phyloP scores from a whole-genome alignment of 2,888 invertebrate genomes.

The Cheiracanthium punctorium region DNA sequence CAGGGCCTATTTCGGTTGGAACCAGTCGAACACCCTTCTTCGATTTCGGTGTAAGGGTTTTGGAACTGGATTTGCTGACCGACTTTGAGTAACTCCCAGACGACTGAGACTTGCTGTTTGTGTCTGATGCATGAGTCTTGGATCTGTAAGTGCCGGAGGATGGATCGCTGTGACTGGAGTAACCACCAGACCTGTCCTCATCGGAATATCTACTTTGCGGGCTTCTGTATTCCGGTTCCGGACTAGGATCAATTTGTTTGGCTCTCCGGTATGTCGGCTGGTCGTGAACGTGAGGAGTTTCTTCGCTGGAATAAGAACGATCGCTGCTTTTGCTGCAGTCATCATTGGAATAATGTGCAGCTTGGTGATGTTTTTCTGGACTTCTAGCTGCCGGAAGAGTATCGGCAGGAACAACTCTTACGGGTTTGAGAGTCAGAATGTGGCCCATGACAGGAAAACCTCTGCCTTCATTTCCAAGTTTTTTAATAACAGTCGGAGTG shows the following conservation, averaged over 20 bases:
- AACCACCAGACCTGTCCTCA: not conserved
- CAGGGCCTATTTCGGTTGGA: not conserved
- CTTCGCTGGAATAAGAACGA: not conserved
- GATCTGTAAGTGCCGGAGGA: not conserved
- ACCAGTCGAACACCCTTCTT: not conserved
- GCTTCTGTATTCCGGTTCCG: slow-evolving; percentile 31
- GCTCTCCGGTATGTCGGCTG: not conserved
- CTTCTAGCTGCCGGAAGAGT: not conserved
- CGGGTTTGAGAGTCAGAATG: not conserved
- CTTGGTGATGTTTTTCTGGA: not conserved
- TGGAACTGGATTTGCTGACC: slow-evolving; percentile 27
- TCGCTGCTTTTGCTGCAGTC: not conserved
- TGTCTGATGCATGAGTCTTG: not conserved
- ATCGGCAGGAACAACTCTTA: not conserved
- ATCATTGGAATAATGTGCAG: not conserved
- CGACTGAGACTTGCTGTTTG: not conserved
- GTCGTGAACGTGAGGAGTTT: not conserved
- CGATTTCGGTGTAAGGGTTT: not conserved
- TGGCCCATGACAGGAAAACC: not conserved
- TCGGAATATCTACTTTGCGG: slow-evolving; percentile 8
- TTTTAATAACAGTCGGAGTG: not conserved
- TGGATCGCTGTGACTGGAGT: slow-evolving; percentile 21
- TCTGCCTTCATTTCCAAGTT: not conserved
- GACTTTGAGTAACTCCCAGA: slow-evolving; percentile 15
- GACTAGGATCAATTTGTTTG: not conserved